Conservation (phyloP, 2,888 invertebrate genomes). For the Ceraclea dissimilis region DNA sequence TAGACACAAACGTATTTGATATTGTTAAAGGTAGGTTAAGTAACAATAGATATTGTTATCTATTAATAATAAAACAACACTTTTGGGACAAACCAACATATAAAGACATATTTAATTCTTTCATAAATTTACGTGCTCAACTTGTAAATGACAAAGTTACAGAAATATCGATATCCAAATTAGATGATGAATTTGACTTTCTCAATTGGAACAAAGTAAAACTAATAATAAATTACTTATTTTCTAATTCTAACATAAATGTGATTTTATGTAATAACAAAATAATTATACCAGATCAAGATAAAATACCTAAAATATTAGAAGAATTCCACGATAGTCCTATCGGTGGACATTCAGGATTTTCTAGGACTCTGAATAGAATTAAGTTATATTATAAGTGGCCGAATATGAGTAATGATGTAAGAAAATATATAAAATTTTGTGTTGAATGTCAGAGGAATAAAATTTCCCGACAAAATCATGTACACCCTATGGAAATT, state of each 20-base stretch:
- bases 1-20: not conserved
- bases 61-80: constrained; percentile 19
- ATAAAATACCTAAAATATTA: constrained; percentile 19
- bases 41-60: constrained; percentile 14
- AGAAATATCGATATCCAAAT: constrained; percentile 14
- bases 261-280: constrained; percentile 20
- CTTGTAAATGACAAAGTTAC: constrained; percentile 18
- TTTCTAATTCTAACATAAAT: constrained; percentile 20
- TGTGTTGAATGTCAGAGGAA: constrained; percentile 30
- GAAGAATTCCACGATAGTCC: constrained; percentile 21
- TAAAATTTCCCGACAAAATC: constrained; percentile 26
- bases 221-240: constrained; percentile 25
- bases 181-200: constrained; percentile 7
- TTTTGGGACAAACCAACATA: constrained; percentile 25
- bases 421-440: constrained; percentile 29
- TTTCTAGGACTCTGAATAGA: constrained; percentile 27
- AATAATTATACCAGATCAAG: constrained; percentile 4
- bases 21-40: not conserved
- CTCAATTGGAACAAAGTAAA: constrained; percentile 24
- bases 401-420: constrained; percentile 30
- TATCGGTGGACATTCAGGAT: constrained; percentile 25
- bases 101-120: constrained; percentile 26
- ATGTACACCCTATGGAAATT: constrained; percentile 30
- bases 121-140: constrained; percentile 13
- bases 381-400: constrained; percentile 29